Conservation (phyloP, 2,113 vertebrate genomes). For the Vombatus ursinus region DNA sequence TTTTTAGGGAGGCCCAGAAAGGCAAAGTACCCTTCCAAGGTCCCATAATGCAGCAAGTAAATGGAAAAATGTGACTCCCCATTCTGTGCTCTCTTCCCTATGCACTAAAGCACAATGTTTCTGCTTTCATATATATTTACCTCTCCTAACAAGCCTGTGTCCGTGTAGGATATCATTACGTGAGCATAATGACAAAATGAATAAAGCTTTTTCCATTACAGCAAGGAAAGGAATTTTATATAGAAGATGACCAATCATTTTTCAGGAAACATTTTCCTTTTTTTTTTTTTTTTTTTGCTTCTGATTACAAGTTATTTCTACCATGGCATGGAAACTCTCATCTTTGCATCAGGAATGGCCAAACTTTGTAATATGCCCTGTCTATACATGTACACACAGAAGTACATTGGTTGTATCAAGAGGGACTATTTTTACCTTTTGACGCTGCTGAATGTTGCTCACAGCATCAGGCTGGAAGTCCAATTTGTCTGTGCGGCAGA, state of each 20-base stretch:
- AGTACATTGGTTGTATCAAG: accelerated
- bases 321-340: background rate
- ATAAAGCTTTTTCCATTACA: accelerated
- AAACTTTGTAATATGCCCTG: background rate
- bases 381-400: background rate
- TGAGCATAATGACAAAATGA: background rate
- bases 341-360: background rate
- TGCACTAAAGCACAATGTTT: background rate
- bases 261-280: background rate
- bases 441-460: slow-evolving; percentile 94
- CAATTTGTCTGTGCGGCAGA: slow-evolving; percentile 97
- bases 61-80: background rate
- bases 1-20: background rate
- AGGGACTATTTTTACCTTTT: slow-evolving; percentile 89
- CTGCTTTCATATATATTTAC: background rate
- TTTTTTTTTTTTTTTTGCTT: background rate
- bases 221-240: background rate
- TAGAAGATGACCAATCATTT: background rate
- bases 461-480: slow-evolving; percentile 97
- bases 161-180: background rate
- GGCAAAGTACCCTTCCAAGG: background rate
- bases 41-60: background rate
- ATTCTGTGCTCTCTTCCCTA: background rate
- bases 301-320: background rate
- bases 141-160: background rate